Evolutionary conservation across 30 jellyfish, hydroid and myxozoan genomes (phyloP), one percentile per base, ranked within the genome.

Genomic region (Pelagia noctiluca): DNA sequence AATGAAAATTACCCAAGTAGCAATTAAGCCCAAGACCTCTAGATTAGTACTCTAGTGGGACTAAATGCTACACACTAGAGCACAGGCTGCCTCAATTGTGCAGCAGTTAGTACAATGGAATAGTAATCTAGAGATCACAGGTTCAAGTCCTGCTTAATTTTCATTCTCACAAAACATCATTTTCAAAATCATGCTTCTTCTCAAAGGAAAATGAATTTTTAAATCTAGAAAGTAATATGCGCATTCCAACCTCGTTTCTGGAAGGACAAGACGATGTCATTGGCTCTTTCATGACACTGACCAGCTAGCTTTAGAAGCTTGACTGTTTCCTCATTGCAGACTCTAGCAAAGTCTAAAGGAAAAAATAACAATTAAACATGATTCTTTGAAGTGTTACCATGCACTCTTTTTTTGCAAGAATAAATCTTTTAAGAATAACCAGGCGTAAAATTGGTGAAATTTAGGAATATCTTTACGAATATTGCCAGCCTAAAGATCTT

Each of bases 281-380:
- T 22, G n/a, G 89, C 89, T 42, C 97, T 83, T 36, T 65, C 97
- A 7, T 70, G 91, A 62, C 97, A 90, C 29, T 83, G 84, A 25
- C 80, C 82, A 18, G 78, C 69, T 25, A 90, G 70, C 42, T 83
- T 90, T 64, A 90, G 50, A 38, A 90, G 90, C 78, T 83, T 83
- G 21, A 64, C 23, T 0, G 97, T 75, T 21, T 84, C 95, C 24
- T 83, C 48, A 30, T 75, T 62, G 57, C 92, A 54, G 3, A 90
- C 29, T 3, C 47, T 35, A 0, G 23, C 32, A 64, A 90, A 68
- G 4, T 90, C 97, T 90, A 36, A 3, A 72, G 53, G 30, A 33
- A 10, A 34, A 29, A 29, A 87, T 47, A 10, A 22, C 48, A 47
- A 0, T 13, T 0, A 22, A n/a, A 28, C 36, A 66, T 66, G 12